These are phyloP conservation scores for Cynodonichthys magdalenae DNA, from an alignment of 2,797 vertebrate genomes.

Conservation along the genomic window DNA sequence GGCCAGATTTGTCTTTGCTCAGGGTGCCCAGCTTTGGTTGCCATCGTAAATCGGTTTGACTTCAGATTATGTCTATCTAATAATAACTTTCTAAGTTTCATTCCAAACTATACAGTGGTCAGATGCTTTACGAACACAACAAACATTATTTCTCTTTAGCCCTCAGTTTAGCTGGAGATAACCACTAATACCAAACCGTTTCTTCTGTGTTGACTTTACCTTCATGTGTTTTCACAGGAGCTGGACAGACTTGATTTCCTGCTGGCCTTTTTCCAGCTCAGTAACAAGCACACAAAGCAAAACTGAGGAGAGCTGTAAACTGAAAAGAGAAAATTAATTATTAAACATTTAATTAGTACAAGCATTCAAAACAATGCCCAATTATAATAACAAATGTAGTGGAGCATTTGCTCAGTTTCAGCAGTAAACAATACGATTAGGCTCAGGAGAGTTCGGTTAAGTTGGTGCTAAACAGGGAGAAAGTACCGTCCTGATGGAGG, in stretches of 20 bases:
- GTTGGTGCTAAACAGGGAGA: conserved; percentile 19
- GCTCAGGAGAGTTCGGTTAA: conserved; percentile 20
- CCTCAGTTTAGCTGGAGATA: too few relatives aligned
- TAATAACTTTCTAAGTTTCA: too few relatives aligned
- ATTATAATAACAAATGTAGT: conserved; percentile 15
- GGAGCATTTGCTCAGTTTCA: conserved; percentile 8
- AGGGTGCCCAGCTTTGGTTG: too few relatives aligned
- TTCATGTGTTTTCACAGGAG: background rate
- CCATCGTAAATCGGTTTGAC: too few relatives aligned
- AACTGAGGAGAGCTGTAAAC: conserved; percentile 6
- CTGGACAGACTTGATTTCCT: background rate
- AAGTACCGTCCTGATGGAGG: conserved; percentile 12
- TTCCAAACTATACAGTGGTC: too few relatives aligned
- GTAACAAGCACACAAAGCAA: background rate
- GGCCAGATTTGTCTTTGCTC: too few relatives aligned
- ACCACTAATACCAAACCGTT: too few relatives aligned
- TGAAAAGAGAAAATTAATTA: conserved; percentile 16
- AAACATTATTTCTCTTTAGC: too few relatives aligned
- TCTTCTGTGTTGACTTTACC: conserved; percentile 1
- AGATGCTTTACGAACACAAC: too few relatives aligned
- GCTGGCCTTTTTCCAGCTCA: background rate
- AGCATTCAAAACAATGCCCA: conserved; percentile 13
- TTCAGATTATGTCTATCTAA: too few relatives aligned
- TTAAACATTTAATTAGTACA: conserved; percentile 25
- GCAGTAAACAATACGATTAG: conserved; percentile 1